phyloP scores from a whole-genome alignment of 2,797 vertebrate species.

The Gymnoscopelus braueri region DNA sequence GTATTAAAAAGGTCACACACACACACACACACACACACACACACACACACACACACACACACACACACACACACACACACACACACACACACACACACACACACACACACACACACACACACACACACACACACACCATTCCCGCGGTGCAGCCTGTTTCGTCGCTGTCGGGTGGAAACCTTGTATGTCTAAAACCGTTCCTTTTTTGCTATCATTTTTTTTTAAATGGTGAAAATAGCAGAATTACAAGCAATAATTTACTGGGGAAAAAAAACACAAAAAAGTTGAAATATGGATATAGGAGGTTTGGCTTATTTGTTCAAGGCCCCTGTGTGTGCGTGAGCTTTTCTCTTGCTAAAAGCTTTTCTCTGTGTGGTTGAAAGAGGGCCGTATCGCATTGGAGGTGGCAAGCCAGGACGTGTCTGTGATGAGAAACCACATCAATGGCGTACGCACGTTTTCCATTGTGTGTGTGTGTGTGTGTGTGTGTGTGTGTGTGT shows the following conservation, averaged over 20 bases:
- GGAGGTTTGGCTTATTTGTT: background rate
- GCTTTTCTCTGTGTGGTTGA: conserved; percentile 12
- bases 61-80: background rate
- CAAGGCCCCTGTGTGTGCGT: conserved; percentile 9
- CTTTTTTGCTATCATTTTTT: too few relatives aligned
- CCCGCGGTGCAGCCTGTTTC: background rate
- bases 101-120: background rate
- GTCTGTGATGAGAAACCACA: conserved; percentile 27
- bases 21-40: background rate
- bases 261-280: too few relatives aligned
- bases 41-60: background rate
- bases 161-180: too few relatives aligned
- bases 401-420: conserved; percentile 20
- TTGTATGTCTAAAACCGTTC: too few relatives aligned
- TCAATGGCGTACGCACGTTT: conserved; percentile 25
- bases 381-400: conserved; percentile 13
- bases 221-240: too few relatives aligned
- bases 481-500: too few relatives aligned
- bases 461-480: background rate
- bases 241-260: too few relatives aligned
- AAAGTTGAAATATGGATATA: too few relatives aligned
- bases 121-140: background rate
- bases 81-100: background rate
- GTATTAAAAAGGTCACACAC: background rate
- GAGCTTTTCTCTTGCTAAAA: conserved; percentile 4